These are phyloP conservation scores for Andrena bucephala DNA, from an alignment of 2,888 invertebrate genomes.

Conservation along the genomic window DNA sequence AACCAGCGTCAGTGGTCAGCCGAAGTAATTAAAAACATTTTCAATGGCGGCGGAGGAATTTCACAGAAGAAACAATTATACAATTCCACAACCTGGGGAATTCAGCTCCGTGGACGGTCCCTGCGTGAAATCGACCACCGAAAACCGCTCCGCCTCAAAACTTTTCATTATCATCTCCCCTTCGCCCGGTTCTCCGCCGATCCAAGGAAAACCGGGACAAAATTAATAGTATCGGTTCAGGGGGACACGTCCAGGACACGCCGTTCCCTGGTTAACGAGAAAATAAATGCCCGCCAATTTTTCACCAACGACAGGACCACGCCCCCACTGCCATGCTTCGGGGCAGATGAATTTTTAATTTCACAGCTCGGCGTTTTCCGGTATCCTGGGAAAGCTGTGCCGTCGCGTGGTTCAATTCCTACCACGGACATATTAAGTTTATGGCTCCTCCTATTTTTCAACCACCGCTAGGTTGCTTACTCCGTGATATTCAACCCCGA, in stretches of 20 bases:
- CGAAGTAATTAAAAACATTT: too few relatives aligned
- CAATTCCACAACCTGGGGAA: too few relatives aligned
- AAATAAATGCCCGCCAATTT: conserved; percentile 75
- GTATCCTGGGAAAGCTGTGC: conserved; percentile 52
- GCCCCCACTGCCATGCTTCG: conserved; percentile 43
- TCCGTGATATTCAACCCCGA: not conserved
- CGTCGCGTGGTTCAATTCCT: conserved; percentile 61
- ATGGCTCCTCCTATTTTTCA: conserved; percentile 41
- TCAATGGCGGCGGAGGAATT: too few relatives aligned
- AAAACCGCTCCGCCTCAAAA: not conserved
- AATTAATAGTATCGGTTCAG: conserved; percentile 70
- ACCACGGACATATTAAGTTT: conserved; percentile 63
- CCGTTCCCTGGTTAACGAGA: conserved; percentile 65
- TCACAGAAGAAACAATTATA: too few relatives aligned
- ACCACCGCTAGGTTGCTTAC: not conserved
- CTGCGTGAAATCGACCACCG: conserved; percentile 27
- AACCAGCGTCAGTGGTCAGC: too few relatives aligned
- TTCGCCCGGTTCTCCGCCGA: not conserved
- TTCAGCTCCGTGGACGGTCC: too few relatives aligned
- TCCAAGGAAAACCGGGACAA: conserved; percentile 42
- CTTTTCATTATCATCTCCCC: conserved; percentile 51
- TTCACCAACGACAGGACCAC: conserved; percentile 72
- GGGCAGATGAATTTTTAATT: conserved; percentile 75
- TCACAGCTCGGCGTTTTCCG: conserved; percentile 63
- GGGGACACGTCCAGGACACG: conserved; percentile 57